Conservation (phyloP, 1,140 invertebrate species). For the Trichonephila inaurata region DNA sequence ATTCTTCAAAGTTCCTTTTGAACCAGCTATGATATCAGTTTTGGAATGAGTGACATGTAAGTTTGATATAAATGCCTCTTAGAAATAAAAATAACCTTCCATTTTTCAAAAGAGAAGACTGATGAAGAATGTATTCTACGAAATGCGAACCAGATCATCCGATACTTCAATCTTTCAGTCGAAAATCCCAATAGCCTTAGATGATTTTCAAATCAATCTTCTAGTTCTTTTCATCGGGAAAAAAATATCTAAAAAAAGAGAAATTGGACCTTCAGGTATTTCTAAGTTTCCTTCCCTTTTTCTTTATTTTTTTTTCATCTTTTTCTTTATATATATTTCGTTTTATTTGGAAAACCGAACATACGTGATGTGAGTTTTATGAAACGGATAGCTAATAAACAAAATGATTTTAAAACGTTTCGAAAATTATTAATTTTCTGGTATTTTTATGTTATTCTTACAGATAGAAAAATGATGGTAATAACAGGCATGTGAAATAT, state of each 20-base stretch:
- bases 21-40: not conserved
- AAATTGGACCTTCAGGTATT: not conserved
- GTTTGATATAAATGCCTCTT: not conserved
- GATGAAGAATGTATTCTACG: constrained; percentile 5
- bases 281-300: not conserved
- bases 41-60: not conserved
- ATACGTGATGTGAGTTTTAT: too few species aligned
- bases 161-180: constrained; percentile 13
- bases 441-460: too few species aligned
- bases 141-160: constrained; percentile 12
- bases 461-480: too few species aligned
- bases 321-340: too few species aligned
- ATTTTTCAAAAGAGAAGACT: not conserved
- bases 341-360: too few species aligned
- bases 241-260: not conserved
- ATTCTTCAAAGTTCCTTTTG: too few species aligned
- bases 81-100: constrained; percentile 7
- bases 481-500: too few species aligned
- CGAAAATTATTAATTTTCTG: too few species aligned
- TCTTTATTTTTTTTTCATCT: not conserved
- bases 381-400: too few species aligned
- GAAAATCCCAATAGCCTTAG: constrained; percentile 6
- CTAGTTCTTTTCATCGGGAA: not conserved
- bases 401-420: too few species aligned
- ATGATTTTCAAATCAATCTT: constrained; percentile 23